Conservation (phyloP, 2,797 vertebrate species). For the Parotocinclus haroldoi region DNA sequence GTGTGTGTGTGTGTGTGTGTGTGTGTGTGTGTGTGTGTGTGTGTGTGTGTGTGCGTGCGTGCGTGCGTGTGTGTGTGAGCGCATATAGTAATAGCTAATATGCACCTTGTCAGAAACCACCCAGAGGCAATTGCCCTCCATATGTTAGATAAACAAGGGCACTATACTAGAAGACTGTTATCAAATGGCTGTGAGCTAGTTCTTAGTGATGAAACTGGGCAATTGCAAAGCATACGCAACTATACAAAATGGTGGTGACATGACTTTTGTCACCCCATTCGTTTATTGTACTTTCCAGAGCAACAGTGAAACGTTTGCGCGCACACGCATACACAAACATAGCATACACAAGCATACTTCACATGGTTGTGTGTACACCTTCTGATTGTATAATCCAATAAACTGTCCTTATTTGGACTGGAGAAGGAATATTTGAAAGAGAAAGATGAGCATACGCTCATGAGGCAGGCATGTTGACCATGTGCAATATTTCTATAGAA, state of each 20-base stretch:
- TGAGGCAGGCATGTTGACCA: conserved; percentile 81
- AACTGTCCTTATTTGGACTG: conserved; percentile 75
- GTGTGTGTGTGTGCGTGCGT: conserved; percentile 55
- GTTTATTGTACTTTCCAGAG: conserved; percentile 19
- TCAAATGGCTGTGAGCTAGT: conserved; percentile 30
- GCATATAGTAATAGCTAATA: conserved; percentile 43
- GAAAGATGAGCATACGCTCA: conserved; percentile 73
- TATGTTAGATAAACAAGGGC: conserved; percentile 19
- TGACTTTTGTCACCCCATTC: conserved; percentile 19
- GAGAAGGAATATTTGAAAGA: conserved; percentile 75
- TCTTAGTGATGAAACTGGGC: conserved; percentile 3
- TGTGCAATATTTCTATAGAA: conserved; percentile 85
- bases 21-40: conserved; percentile 57
- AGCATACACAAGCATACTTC: no score
- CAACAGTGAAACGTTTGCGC: conserved; percentile 55
- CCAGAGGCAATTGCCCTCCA: conserved; percentile 31
- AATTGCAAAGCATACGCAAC: conserved; percentile 9
- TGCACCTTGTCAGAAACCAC: conserved; percentile 35
- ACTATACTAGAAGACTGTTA: conserved; percentile 48
- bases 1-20: conserved; percentile 61
- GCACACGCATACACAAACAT: conserved; percentile 56
- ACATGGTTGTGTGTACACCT: conserved; percentile 73
- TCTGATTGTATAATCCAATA: conserved; percentile 78
- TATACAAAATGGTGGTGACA: not conserved
- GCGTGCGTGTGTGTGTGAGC: conserved; percentile 61